These are phyloP conservation scores for Orchesella flavescens DNA, from an alignment of 2,888 invertebrate species.

Conservation along the genomic window DNA sequence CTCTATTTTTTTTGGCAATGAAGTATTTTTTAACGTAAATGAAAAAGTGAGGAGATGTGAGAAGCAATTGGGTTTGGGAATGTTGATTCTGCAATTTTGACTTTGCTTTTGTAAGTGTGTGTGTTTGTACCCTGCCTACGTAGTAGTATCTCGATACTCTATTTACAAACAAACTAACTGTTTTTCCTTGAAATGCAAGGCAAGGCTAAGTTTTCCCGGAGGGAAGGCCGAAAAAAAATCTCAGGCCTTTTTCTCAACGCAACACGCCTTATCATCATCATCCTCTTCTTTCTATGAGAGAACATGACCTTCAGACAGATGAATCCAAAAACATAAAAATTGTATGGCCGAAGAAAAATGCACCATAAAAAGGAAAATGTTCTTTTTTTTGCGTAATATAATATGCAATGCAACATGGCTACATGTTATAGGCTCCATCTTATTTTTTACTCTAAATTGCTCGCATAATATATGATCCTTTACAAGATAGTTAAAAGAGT, in stretches of 20 bases:
- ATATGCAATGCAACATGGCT: neutral
- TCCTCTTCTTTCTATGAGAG: neutral
- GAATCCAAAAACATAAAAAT: no score
- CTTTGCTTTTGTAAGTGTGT: constrained; percentile 1
- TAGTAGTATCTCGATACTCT: neutral
- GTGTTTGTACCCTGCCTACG: neutral
- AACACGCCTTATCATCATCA: constrained; percentile 25
- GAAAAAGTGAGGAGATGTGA: constrained; percentile 15
- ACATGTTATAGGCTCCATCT: constrained; percentile 7
- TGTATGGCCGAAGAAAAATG: constrained; percentile 1
- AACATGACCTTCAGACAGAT: constrained; percentile 35
- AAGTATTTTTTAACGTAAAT: constrained; percentile 17
- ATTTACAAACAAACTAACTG: neutral
- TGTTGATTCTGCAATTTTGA: constrained; percentile 27
- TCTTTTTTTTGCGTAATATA: neutral
- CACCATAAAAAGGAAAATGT: constrained; percentile 10
- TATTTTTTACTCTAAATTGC: constrained; percentile 26
- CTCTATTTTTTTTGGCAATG: constrained; percentile 15
- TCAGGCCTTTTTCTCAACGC: constrained; percentile 21
- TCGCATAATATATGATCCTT: constrained; percentile 30
- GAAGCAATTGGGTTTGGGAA: neutral
- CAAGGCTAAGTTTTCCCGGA: constrained; percentile 34
- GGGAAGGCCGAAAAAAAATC: constrained; percentile 27
- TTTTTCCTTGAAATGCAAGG: neutral
- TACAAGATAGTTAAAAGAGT: neutral